These are phyloP conservation scores for Theristicus caerulescens DNA, from an alignment of 2,113 vertebrate species.

Conservation along the genomic window DNA sequence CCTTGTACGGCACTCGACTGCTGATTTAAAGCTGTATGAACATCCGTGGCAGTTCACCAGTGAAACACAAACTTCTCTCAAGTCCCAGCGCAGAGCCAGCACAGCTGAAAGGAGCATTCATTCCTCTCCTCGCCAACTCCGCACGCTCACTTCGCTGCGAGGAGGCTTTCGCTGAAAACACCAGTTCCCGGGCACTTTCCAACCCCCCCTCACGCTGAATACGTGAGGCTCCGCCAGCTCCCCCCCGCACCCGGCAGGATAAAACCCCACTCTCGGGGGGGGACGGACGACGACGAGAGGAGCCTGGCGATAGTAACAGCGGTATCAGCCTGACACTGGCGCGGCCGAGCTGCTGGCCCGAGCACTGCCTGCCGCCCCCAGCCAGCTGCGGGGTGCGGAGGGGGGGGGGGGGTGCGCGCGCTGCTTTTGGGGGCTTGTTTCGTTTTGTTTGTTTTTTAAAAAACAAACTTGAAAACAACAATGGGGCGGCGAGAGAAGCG, in stretches of 20 bases:
- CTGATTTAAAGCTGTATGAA: background rate
- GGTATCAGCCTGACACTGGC: background rate
- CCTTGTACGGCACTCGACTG: background rate
- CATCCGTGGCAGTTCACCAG: background rate
- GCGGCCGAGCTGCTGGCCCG: background rate
- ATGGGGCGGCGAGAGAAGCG: background rate
- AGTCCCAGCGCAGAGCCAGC: background rate
- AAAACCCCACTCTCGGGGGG: background rate
- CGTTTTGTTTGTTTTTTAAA: background rate
- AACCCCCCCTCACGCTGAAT: too few relatives aligned
- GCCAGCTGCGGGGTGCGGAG: background rate
- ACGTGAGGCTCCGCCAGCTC: background rate
- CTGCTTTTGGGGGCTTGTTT: background rate
- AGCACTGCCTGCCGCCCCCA: background rate
- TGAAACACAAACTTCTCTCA: constrained; percentile 1
- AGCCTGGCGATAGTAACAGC: background rate
- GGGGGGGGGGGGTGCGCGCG: background rate
- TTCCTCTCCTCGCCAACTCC: background rate
- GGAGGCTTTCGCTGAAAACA: background rate
- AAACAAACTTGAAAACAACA: background rate
- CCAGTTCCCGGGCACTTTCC: background rate
- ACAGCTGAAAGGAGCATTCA: background rate
- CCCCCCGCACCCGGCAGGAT: background rate
- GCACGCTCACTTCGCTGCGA: background rate
- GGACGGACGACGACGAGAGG: too few relatives aligned